Percentiles rank a stretch among this genome's conserved stretches.
These are phyloP conservation scores for Caenorhabditis doughertyi DNA, from an alignment of 2,888 invertebrate species.

Conservation along the genomic window DNA sequence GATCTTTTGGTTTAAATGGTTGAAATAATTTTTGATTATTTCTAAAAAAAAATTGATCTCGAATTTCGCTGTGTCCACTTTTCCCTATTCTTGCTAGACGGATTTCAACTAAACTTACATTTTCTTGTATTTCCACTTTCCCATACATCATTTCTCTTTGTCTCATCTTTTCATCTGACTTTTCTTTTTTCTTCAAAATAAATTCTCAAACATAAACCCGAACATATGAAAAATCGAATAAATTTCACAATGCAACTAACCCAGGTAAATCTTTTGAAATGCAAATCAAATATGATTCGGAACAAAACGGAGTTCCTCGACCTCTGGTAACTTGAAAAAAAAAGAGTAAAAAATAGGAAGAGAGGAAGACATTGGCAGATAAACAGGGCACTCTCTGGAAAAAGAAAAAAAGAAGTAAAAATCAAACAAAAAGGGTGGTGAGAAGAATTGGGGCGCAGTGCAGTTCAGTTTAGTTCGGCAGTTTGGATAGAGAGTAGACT, in stretches of 20 bases:
- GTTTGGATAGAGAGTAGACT: slow-evolving; percentile 38
- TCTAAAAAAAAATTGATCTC: too few relatives aligned
- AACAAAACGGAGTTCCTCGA: slow-evolving; percentile 25
- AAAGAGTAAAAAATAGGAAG: neutral
- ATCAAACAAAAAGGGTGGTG: slow-evolving; percentile 61
- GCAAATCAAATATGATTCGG: slow-evolving; percentile 49
- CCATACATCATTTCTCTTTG: neutral
- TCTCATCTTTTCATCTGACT: neutral
- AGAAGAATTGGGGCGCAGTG: slow-evolving; percentile 31
- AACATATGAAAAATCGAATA: neutral
- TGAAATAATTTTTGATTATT: too few relatives aligned
- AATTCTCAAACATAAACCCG: neutral
- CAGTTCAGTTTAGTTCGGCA: slow-evolving; percentile 17
- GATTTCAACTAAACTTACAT: too few relatives aligned
- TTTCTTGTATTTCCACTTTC: neutral
- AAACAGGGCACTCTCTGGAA: slow-evolving; percentile 12
- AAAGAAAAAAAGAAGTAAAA: slow-evolving; percentile 31
- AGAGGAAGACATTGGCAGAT: slow-evolving; percentile 43
- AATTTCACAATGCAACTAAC: neutral
- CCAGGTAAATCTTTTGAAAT: slow-evolving; percentile 28
- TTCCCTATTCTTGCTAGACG: too few relatives aligned
- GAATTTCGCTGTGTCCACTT: too few relatives aligned
- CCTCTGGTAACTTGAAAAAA: slow-evolving; percentile 19
- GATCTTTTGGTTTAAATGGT: too few relatives aligned
- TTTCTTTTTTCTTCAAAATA: slow-evolving; percentile 6